Percentiles rank a stretch among this genome's conserved stretches.
Conservation (phyloP, 2,797 vertebrate species). For the Pangasius djambal region DNA sequence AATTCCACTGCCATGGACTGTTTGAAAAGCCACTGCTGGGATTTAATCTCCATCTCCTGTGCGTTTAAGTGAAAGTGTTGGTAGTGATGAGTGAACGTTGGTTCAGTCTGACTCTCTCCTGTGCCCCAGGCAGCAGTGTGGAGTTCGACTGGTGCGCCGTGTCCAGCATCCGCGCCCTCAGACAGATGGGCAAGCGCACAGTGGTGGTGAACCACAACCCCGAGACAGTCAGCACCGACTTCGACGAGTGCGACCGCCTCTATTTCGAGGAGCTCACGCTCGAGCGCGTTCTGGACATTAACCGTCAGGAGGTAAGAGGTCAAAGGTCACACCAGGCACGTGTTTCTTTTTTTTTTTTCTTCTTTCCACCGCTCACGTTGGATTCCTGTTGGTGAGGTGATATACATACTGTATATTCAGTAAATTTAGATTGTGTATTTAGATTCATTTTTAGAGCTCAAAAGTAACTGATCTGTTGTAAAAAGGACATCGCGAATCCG, state of each 20-base stretch:
- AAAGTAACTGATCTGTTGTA: background rate
- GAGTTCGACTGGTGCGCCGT: slow-evolving; percentile 98
- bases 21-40: background rate
- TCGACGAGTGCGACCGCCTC: slow-evolving; percentile 95
- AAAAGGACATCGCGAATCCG: background rate
- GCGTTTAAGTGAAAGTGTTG: background rate
- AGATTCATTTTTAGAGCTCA: background rate
- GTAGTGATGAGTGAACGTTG: background rate
- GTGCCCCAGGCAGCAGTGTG: slow-evolving; percentile 87
- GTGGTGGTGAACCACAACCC: slow-evolving; percentile 97
- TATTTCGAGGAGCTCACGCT: slow-evolving; percentile 96
- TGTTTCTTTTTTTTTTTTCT: background rate
- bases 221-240: slow-evolving; percentile 96
- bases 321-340: background rate
- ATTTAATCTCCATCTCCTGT: background rate
- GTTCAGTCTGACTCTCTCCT: background rate
- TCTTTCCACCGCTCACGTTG: background rate
- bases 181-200: slow-evolving; percentile 87
- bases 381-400: background rate
- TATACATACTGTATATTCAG: background rate
- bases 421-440: background rate
- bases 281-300: slow-evolving; percentile 94
- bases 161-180: slow-evolving; percentile 88
- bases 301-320: slow-evolving; percentile 87
- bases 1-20: background rate